Conservation (phyloP, 1,140 invertebrate genomes). For the Tribolium madens region DNA sequence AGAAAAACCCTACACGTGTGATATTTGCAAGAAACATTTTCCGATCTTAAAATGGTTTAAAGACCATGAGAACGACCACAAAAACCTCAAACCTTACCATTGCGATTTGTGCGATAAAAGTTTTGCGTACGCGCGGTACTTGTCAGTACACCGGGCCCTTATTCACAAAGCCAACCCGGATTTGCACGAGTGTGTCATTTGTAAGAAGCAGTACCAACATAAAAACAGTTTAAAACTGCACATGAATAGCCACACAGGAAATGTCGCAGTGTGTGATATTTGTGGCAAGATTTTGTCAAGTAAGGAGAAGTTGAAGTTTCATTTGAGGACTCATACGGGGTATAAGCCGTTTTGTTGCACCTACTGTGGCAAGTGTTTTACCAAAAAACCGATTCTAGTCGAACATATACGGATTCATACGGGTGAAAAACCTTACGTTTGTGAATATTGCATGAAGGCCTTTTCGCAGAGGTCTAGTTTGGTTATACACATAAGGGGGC, state of each 20-base stretch:
- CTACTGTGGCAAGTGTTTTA: slow-evolving; percentile 68
- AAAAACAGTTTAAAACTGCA: slow-evolving; percentile 63
- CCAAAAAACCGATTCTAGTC: slow-evolving; percentile 63
- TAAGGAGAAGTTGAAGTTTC: slow-evolving; percentile 65
- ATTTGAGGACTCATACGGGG: slow-evolving; percentile 69
- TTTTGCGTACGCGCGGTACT: slow-evolving; percentile 67
- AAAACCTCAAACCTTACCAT: slow-evolving; percentile 82
- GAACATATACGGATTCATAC: slow-evolving; percentile 68
- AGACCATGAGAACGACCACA: slow-evolving; percentile 68
- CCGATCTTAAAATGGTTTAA: slow-evolving; percentile 60
- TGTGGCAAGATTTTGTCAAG: slow-evolving; percentile 64
- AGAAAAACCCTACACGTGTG: slow-evolving; percentile 59
- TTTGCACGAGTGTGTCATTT: slow-evolving; percentile 62
- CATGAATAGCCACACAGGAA: slow-evolving; percentile 64
- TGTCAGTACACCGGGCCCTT: slow-evolving; percentile 54
- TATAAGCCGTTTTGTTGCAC: slow-evolving; percentile 71
- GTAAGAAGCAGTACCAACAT: slow-evolving; percentile 63
- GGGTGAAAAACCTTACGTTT: slow-evolving; percentile 68
- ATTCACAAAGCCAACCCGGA: slow-evolving; percentile 46
- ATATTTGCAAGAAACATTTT: slow-evolving; percentile 63
- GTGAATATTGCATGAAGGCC: slow-evolving; percentile 71
- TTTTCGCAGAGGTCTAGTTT: slow-evolving; percentile 78
- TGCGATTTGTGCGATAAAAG: slow-evolving; percentile 80
- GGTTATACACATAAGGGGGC: slow-evolving; percentile 68
- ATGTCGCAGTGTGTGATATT: slow-evolving; percentile 63